These are phyloP conservation scores for Mycteria americana DNA, from an alignment of 2,797 vertebrate genomes.

Conservation along the genomic window DNA sequence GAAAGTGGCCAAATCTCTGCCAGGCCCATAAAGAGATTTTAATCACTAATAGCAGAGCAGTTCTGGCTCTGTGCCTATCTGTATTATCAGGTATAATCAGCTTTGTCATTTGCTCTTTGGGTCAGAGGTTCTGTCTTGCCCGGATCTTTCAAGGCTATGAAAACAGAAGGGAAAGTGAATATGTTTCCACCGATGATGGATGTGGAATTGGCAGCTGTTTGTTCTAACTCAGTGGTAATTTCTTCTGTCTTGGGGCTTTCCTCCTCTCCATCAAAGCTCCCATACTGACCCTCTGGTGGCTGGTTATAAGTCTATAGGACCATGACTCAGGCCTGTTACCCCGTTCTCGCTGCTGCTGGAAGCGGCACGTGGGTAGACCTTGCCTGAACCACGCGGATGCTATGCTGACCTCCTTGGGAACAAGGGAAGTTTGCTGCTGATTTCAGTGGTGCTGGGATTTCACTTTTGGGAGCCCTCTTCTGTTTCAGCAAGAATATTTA, in stretches of 20 bases:
- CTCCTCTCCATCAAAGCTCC: background rate
- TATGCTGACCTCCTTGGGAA: background rate
- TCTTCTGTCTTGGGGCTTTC: background rate
- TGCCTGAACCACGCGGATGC: background rate
- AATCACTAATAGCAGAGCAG: background rate
- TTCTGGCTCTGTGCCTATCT: background rate
- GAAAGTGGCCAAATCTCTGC: background rate
- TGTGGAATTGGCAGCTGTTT: background rate
- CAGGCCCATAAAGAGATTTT: background rate
- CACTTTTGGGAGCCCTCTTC: background rate
- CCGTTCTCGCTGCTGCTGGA: background rate
- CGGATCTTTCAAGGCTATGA: background rate
- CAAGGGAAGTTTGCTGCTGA: background rate
- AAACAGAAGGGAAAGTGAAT: background rate
- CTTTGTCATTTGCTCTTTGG: background rate
- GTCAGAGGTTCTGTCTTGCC: background rate
- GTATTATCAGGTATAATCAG: background rate
- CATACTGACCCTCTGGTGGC: background rate
- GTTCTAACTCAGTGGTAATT: background rate
- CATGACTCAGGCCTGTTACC: background rate
- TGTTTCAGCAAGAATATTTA: background rate
- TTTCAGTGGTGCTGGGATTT: background rate
- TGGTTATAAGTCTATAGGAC: background rate
- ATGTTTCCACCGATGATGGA: background rate
- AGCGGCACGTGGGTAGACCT: background rate